Evolutionary conservation across 1,140 invertebrate species (phyloP).

Genomic region (Steinernema khuongi): DNA sequence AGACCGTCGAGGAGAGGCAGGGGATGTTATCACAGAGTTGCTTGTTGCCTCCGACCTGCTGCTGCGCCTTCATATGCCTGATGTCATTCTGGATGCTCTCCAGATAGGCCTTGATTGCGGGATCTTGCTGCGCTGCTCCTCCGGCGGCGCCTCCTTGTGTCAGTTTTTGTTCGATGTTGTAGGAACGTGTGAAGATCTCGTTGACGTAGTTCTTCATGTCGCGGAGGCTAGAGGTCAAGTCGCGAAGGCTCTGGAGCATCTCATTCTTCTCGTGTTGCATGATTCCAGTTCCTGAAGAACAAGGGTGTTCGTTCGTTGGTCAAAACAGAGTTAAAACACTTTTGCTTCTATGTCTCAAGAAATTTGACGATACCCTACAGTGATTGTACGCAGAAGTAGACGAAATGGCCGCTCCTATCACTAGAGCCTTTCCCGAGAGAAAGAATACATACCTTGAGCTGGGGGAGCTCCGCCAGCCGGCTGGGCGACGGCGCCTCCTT

Average conservation of each 20-base stretch:
- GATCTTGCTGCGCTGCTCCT: conserved; percentile 38
- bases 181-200: conserved; percentile 58
- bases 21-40: not conserved
- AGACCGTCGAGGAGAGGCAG: conserved; percentile 50
- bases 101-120: conserved; percentile 31
- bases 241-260: conserved; percentile 50
- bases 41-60: conserved; percentile 1
- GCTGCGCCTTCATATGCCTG: conserved; percentile 31
- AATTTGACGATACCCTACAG: too few relatives aligned
- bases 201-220: conserved; percentile 59
- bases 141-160: conserved; percentile 23
- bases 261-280: conserved; percentile 54
- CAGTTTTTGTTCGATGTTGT: conserved; percentile 55
- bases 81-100: conserved; percentile 47
- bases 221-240: conserved; percentile 44
- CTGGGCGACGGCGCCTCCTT: conserved; percentile 1
- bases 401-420: too few relatives aligned
- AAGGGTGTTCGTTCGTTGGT: too few relatives aligned
- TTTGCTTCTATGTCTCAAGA: too few relatives aligned
- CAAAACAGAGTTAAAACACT: too few relatives aligned
- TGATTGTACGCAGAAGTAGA: too few relatives aligned
- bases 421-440: too few relatives aligned
- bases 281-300: conserved; percentile 33
- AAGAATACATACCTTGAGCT: conserved; percentile 5
- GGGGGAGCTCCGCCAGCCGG: conserved; percentile 28